Conservation (phyloP, 2,113 vertebrate species). For the Bagarius yarrelli region DNA sequence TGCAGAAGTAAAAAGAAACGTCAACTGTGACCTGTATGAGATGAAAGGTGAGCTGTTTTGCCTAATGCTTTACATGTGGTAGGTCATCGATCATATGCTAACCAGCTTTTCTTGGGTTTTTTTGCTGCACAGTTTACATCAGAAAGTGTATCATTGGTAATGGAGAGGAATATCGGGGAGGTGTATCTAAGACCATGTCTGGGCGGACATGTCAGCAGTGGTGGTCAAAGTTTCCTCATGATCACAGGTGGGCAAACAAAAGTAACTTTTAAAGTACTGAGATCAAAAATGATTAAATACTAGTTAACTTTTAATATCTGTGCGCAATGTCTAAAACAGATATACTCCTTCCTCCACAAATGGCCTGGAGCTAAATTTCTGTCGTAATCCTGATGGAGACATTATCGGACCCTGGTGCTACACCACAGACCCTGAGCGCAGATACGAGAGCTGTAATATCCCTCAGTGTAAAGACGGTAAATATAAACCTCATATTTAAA, state of each 20-base stretch:
- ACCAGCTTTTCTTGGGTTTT: background rate
- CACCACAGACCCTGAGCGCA: slow-evolving; percentile 76
- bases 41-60: slow-evolving; percentile 81
- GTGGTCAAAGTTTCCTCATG: slow-evolving; percentile 86
- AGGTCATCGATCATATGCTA: background rate
- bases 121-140: slow-evolving; percentile 78
- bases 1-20: slow-evolving; percentile 79
- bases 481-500: too few species aligned
- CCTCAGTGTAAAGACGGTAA: slow-evolving; percentile 85
- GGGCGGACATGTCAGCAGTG: slow-evolving; percentile 86
- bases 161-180: slow-evolving; percentile 83
- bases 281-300: background rate
- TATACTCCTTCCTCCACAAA: slow-evolving; percentile 79
- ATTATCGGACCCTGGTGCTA: slow-evolving; percentile 91
- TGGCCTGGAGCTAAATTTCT: slow-evolving; percentile 90
- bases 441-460: slow-evolving; percentile 87
- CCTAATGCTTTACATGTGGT: background rate
- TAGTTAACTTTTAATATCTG: background rate
- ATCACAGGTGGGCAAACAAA: slow-evolving; percentile 79
- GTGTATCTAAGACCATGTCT: slow-evolving; percentile 69
- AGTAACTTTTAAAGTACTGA: background rate
- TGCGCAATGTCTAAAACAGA: slow-evolving; percentile 62
- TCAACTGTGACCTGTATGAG: slow-evolving; percentile 88
- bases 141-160: slow-evolving; percentile 81
- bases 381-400: slow-evolving; percentile 90